Evolutionary conservation across 2,888 invertebrate species (phyloP), one percentile per base, ranked within the genome.

Genomic region (Sisyra nigra): DNA sequence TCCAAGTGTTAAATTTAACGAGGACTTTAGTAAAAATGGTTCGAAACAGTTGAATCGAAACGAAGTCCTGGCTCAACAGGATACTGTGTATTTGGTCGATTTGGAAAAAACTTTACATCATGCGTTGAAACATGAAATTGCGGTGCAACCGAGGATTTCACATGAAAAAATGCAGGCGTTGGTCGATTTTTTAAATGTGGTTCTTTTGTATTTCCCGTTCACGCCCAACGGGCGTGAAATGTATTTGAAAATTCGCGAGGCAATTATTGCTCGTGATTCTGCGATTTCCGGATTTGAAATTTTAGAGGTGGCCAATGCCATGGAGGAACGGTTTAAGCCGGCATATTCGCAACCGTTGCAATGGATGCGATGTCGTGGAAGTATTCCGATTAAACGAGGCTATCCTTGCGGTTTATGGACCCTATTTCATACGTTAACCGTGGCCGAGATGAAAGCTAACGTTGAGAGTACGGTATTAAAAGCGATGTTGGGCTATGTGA

Each of bases 371-470:
- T 98, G 97, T 57, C 71, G 69, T 51, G 89, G 92, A 8, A 91
- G 91, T 51, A 68, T 72, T 44, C 62, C 75, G 0, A 68, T 71
- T 46, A 76, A 72, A 53, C 71, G 96, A 40, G 93, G 94, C 9
- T 97, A 87, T 59, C 85, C 93, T 1, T 98, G 97, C 63, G 84
- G 92, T 0, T 66, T 98, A 29, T 98, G 98, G 98, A 83, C 80
- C 10, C 63, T 93, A 51, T 98, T 94, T 58, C 98, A 98, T 57
- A 83, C 81, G 31, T 62, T 98, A 44, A 87, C 91, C 1, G 86
- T 93, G 0, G 79, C 80, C 56, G 80, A 85, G 9, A 72, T 71
- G 3, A 59, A 62, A 18, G 52, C 53, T 38, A 48, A 46, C 18
- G 65, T 68, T 7, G 54, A 56, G 3, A 66, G 74, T 3, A 76